Conservation (phyloP, 2,888 invertebrate genomes). For the Tinea semifulvella region DNA sequence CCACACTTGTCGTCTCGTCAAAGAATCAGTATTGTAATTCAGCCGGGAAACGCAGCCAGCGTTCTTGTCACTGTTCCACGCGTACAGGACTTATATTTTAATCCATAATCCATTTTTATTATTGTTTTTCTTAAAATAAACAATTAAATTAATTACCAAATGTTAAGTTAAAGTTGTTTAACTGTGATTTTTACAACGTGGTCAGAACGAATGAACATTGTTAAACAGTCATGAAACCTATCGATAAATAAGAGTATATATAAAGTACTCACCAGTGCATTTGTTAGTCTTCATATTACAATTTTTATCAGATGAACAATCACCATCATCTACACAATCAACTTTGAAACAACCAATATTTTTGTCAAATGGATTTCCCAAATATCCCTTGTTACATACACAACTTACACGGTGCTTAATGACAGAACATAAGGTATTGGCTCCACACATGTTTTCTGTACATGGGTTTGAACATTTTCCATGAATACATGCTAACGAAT, state of each 20-base stretch:
- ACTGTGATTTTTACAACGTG: too few relatives aligned
- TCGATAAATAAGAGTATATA: conserved; percentile 18
- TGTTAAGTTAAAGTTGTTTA: too few relatives aligned
- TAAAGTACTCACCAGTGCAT: conserved; percentile 71
- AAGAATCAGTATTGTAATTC: too few relatives aligned
- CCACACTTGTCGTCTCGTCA: too few relatives aligned
- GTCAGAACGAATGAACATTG: conserved; percentile 3
- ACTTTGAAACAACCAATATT: conserved; percentile 88
- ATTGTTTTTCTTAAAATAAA: too few relatives aligned
- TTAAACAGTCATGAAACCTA: not conserved
- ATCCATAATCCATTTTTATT: too few relatives aligned
- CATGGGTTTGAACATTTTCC: conserved; percentile 88
- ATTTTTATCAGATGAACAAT: conserved; percentile 78
- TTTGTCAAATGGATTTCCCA: conserved; percentile 82
- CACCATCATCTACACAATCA: conserved; percentile 81
- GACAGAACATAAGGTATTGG: conserved; percentile 79
- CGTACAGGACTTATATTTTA: too few relatives aligned
- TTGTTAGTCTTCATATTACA: conserved; percentile 81
- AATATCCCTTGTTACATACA: conserved; percentile 80
- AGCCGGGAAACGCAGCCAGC: too few relatives aligned
- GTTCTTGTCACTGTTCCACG: too few relatives aligned
- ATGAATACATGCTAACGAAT: conserved; percentile 76
- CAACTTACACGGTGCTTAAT: conserved; percentile 77
- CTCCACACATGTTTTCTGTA: conserved; percentile 74
- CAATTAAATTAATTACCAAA: too few relatives aligned